Evolutionary conservation across 2,797 vertebrate species (phyloP), one percentile per base, ranked within the genome.

Genomic region (Poecilia wingei): DNA sequence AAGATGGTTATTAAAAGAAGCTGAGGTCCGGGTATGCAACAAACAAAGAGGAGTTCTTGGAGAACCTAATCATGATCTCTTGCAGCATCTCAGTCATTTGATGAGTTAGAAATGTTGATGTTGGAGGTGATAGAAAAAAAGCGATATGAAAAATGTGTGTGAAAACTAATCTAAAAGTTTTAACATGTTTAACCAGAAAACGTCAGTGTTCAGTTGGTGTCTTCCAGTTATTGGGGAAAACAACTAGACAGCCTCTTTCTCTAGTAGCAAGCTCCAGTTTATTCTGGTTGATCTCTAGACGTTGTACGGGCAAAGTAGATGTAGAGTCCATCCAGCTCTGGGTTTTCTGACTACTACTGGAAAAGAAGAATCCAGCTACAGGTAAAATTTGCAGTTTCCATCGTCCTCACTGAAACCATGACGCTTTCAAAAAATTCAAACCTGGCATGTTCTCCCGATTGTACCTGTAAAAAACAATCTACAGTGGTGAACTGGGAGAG

Each of bases 1-100:
- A 82, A 76, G 85, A 36, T 43, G 77, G 78, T 89, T 93, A 90
- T 90, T 91, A 91, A 86, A 87, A 87, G 88, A 88, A 84, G 79
- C 84, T 47, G 74, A 43, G 81, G 68, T 72, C 85, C 68, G 80
- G 79, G 84, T 79, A 87, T 81, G 82, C 87, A 66, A 39, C 13
- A 66, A 36, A 16, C 49, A 66, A 66, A 66, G 64, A 39, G 2
- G 59, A 66, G 33, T 39, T 39, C 18, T 66, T 41, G 5, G 59
- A 64, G 3, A 77, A 80, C 53, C 76, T 85, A 81, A 89, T 84
- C 72, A 79, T 3, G 49, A 76, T 88, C 87, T 82, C 81, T 59
- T 45, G 55, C 72, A 82, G 86, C 46, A 7, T 78, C 49, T 70
- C 72, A 72, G 86, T 74, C 78, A 72, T 81, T 79, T 85, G 72